phyloP scores from a whole-genome alignment of 1,140 invertebrate species.

The Pinna nobilis region DNA sequence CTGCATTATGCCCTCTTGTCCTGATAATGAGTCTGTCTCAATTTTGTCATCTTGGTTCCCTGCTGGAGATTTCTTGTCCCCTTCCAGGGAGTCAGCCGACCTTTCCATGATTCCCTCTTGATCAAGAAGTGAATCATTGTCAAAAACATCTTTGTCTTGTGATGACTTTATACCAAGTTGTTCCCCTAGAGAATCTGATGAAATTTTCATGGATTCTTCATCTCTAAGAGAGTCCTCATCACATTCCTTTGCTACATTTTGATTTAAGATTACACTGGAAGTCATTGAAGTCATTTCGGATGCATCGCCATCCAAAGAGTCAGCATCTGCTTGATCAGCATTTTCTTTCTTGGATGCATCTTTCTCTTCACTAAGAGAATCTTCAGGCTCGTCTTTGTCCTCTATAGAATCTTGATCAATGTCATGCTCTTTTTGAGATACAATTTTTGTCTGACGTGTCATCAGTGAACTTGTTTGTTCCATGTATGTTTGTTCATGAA shows the following conservation, averaged over 20 bases:
- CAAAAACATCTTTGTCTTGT: slow-evolving; percentile 80
- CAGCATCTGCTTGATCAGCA: slow-evolving; percentile 54
- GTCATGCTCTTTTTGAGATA: slow-evolving; percentile 63
- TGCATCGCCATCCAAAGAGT: slow-evolving; percentile 67
- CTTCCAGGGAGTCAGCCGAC: slow-evolving; percentile 64
- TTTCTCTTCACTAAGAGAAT: slow-evolving; percentile 70
- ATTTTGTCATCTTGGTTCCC: slow-evolving; percentile 68
- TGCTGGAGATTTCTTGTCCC: slow-evolving; percentile 48
- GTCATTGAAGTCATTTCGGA: slow-evolving; percentile 70
- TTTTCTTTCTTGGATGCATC: slow-evolving; percentile 35
- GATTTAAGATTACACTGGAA: slow-evolving; percentile 62
- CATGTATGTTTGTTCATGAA: slow-evolving; percentile 69
- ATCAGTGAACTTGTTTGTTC: slow-evolving; percentile 38
- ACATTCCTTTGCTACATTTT: slow-evolving; percentile 22
- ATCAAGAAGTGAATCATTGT: slow-evolving; percentile 77
- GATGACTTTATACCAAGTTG: slow-evolving; percentile 54
- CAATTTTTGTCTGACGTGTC: slow-evolving; percentile 11
- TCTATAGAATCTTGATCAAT: slow-evolving; percentile 66
- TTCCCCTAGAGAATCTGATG: slow-evolving; percentile 73
- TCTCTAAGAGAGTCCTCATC: slow-evolving; percentile 60
- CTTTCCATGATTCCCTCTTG: slow-evolving; percentile 68
- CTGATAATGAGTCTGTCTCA: slow-evolving; percentile 78
- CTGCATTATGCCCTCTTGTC: slow-evolving; percentile 67
- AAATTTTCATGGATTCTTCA: slow-evolving; percentile 69
- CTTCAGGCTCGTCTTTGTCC: slow-evolving; percentile 64